A percentile compares a stretch with the other conserved stretches of the same genome.
Evolutionary conservation across 64 coral and sea anemone genomes (phyloP).

Genomic region (Montipora efflorescens): DNA sequence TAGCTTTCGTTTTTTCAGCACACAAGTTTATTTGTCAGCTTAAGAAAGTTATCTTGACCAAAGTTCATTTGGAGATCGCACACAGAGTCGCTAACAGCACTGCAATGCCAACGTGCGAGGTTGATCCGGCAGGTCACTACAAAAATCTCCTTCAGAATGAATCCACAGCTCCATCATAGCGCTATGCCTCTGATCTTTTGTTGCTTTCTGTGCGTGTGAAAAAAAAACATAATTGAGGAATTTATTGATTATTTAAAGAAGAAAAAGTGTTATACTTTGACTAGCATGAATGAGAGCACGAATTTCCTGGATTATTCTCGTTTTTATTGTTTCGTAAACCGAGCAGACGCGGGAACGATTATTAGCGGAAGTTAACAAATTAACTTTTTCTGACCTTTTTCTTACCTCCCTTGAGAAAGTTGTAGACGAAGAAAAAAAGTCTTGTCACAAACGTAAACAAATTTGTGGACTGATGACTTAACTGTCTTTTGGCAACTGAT

Average conservation of each 20-base stretch:
- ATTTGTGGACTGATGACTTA: not conserved
- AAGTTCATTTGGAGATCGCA: not conserved
- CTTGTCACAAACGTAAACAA: constrained; percentile 1
- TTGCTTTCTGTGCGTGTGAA: not conserved
- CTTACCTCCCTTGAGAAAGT: not conserved
- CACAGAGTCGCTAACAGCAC: no score
- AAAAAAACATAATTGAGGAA: constrained; percentile 7
- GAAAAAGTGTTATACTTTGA: not conserved
- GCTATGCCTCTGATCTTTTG: constrained; percentile 36
- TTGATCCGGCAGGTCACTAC: no score
- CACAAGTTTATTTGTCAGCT: constrained; percentile 57
- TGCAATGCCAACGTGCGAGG: no score
- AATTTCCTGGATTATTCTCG: not conserved
- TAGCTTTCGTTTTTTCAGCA: constrained; percentile 56
- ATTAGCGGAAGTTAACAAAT: not conserved
- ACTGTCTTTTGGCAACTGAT: no score
- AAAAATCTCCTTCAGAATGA: not conserved
- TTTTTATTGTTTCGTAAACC: not conserved
- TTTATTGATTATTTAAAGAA: constrained; percentile 43
- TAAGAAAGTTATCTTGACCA: not conserved
- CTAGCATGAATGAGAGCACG: not conserved
- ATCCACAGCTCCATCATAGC: constrained; percentile 19
- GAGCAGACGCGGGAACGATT: not conserved
- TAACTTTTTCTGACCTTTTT: not conserved
- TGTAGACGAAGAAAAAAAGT: not conserved